These are phyloP conservation scores for Papilio xuthus DNA, from an alignment of 1,140 invertebrate genomes.

Conservation along the genomic window DNA sequence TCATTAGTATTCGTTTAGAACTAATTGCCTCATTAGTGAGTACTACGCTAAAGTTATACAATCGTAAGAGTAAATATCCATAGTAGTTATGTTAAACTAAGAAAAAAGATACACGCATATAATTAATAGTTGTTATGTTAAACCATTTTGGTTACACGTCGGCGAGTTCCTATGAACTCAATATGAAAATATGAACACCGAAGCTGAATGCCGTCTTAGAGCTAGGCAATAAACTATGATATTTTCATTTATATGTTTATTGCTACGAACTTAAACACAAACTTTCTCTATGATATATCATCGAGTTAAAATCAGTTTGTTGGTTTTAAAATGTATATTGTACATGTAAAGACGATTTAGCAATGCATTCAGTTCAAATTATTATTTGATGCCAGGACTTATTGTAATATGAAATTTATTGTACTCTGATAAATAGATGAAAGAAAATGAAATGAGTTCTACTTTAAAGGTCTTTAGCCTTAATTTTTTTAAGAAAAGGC, in stretches of 20 bases:
- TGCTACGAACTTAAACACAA: neutral
- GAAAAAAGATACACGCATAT: no score
- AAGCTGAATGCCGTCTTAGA: no score
- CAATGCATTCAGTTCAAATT: neutral
- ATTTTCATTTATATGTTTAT: neutral
- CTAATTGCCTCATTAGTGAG: slow-evolving; percentile 1
- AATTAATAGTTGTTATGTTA: no score
- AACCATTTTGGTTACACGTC: no score
- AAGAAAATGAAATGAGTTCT: neutral
- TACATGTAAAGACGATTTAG: no score
- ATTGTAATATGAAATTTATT: neutral
- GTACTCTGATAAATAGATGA: neutral
- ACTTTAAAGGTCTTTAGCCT: neutral
- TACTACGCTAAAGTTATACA: neutral
- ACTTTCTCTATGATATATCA: neutral
- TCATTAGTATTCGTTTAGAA: neutral
- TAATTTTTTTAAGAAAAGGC: neutral
- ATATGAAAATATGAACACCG: no score
- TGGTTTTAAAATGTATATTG: neutral
- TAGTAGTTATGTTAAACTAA: no score
- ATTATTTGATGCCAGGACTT: neutral
- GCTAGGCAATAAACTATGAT: no score
- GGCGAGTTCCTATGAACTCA: no score
- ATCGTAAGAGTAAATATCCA: no score
- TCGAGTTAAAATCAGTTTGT: neutral